These are phyloP conservation scores for Falcaria lacertinaria DNA, from an alignment of 2,888 invertebrate genomes.

Conservation along the genomic window DNA sequence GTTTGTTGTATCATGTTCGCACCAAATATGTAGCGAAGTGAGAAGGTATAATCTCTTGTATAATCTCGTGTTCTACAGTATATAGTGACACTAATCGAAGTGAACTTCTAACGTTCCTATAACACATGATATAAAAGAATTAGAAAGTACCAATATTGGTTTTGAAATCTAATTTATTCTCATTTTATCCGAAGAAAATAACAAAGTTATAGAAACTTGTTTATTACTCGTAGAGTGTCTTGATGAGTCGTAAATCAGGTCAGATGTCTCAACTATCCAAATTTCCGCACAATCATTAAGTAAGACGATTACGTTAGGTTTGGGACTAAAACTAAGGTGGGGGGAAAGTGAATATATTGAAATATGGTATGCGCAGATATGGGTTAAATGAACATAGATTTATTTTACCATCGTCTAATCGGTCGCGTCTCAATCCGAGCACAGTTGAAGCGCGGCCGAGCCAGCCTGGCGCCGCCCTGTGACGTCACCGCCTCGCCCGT, in stretches of 20 bases:
- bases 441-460: conserved; percentile 52
- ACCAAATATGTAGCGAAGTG: background rate
- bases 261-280: background rate
- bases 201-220: background rate
- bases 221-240: background rate
- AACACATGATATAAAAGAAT: no score
- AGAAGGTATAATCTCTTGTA: no score
- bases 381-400: conserved; percentile 10
- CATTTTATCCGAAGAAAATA: background rate
- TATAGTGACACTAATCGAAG: no score
- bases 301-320: background rate
- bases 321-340: background rate
- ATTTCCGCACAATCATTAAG: background rate
- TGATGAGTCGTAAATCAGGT: background rate
- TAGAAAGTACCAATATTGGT: no score
- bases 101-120: no score
- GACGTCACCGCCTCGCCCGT: conserved; percentile 56
- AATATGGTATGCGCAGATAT: no score
- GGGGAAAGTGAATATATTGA: no score
- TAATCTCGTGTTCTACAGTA: no score
- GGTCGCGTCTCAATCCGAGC: conserved; percentile 50
- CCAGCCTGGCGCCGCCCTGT: conserved; percentile 53
- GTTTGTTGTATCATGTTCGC: background rate
- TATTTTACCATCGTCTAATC: conserved; percentile 45
- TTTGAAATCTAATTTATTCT: background rate